These are phyloP conservation scores for Euleptes europaea DNA, from an alignment of 2,113 vertebrate species.

Conservation along the genomic window DNA sequence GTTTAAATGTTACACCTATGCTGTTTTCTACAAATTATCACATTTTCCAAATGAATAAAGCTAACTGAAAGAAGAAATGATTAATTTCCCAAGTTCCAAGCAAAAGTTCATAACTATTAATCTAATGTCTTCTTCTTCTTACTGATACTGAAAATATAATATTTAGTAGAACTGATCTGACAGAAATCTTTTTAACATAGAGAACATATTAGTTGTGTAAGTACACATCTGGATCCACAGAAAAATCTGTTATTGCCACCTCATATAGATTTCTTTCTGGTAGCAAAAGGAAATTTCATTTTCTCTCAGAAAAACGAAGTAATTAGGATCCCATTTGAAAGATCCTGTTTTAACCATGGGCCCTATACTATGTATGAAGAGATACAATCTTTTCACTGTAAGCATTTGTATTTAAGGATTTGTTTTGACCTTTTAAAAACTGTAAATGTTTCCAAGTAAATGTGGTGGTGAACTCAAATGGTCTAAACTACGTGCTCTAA, in stretches of 20 bases:
- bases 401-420: neutral
- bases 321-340: neutral
- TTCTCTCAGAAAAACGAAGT: neutral
- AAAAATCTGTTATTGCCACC: slow-evolving; percentile 19
- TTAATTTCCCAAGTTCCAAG: no score
- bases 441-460: neutral
- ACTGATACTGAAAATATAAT: no score
- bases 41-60: slow-evolving; percentile 51
- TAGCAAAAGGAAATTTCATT: neutral
- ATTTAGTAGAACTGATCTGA: neutral
- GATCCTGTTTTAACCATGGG: neutral
- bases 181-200: neutral
- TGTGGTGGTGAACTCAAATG: neutral
- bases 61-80: slow-evolving; percentile 49
- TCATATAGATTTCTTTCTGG: neutral
- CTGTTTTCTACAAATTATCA: slow-evolving; percentile 47
- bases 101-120: no score
- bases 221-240: neutral
- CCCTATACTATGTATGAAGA: neutral
- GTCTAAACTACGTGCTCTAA: neutral
- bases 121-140: no score
- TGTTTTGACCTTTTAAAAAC: neutral
- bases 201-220: slow-evolving; percentile 32
- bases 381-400: neutral
- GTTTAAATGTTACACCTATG: slow-evolving; percentile 34